Conservation (phyloP, 2,797 vertebrate genomes). For the Oryzias dopingdopingensis region DNA sequence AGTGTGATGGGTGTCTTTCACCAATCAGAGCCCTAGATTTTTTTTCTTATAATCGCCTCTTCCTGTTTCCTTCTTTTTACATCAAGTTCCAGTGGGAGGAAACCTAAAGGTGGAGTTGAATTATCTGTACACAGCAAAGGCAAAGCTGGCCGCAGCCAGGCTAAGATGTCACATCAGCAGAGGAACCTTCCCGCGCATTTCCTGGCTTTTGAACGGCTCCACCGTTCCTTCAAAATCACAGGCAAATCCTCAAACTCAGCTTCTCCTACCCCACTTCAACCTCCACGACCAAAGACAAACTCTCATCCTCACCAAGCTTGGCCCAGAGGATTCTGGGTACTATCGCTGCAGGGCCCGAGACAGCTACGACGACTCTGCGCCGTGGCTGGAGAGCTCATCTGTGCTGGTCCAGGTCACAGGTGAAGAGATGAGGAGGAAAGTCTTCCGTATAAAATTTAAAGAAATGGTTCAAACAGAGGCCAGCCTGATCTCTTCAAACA, state of each 20-base stretch:
- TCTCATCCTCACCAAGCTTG: slow-evolving; percentile 57
- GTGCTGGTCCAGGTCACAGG: slow-evolving; percentile 62
- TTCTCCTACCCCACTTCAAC: slow-evolving; percentile 10
- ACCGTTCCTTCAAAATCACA: slow-evolving; percentile 38
- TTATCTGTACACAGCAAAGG: slow-evolving; percentile 63
- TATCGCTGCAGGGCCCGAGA: slow-evolving; percentile 74
- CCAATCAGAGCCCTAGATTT: neutral
- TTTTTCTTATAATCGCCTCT: neutral
- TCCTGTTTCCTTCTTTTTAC: neutral
- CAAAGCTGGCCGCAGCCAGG: slow-evolving; percentile 34
- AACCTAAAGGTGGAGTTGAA: slow-evolving; percentile 60
- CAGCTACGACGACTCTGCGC: slow-evolving; percentile 63
- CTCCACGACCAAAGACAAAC: slow-evolving; percentile 23
- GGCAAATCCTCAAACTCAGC: neutral
- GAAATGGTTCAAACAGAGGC: too few relatives aligned
- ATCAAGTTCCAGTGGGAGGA: slow-evolving; percentile 73
- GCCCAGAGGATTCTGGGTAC: slow-evolving; percentile 57
- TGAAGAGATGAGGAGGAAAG: slow-evolving; percentile 22
- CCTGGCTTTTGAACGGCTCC: slow-evolving; percentile 70
- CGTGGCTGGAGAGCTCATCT: slow-evolving; percentile 69
- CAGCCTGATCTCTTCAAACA: too few relatives aligned
- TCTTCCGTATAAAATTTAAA: too few relatives aligned
- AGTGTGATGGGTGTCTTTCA: neutral
- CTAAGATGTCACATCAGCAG: slow-evolving; percentile 62
- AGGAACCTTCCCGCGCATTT: slow-evolving; percentile 74